Evolutionary conservation across 2,797 vertebrate genomes (phyloP).

Genomic region (Falco berigora): DNA sequence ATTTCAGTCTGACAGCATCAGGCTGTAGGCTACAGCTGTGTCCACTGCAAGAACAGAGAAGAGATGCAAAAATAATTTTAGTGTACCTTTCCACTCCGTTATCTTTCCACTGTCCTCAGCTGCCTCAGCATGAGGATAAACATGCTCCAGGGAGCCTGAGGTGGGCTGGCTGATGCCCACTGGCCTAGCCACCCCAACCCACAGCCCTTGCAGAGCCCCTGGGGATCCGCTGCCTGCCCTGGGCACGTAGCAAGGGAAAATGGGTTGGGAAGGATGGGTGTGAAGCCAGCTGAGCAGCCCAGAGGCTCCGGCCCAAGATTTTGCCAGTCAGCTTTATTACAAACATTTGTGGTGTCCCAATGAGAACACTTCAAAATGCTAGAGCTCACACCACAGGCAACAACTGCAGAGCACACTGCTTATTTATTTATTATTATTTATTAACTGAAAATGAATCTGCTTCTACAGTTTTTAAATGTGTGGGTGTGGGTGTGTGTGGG

Average conservation of each 20-base stretch:
- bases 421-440: constrained; percentile 39
- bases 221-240: neutral
- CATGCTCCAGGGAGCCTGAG: neutral
- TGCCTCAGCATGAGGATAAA: neutral
- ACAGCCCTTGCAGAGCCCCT: neutral
- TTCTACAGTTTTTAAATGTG: neutral
- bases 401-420: neutral
- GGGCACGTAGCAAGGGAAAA: neutral
- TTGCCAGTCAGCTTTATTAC: constrained; percentile 42
- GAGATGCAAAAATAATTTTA: neutral
- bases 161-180: neutral
- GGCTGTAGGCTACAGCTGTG: neutral
- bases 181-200: neutral
- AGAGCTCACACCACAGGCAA: neutral
- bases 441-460: constrained; percentile 38
- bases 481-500: accelerated
- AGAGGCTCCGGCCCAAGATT: neutral
- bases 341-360: constrained; percentile 22
- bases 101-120: neutral
- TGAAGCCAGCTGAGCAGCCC: constrained; percentile 7
- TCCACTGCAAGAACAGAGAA: neutral
- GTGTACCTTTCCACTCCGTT: neutral
- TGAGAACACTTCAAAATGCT: neutral
- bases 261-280: neutral
- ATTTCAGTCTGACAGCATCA: neutral